Evolutionary conservation across 2,113 vertebrate genomes (phyloP).

Genomic region (Mionectes macconnelli): DNA sequence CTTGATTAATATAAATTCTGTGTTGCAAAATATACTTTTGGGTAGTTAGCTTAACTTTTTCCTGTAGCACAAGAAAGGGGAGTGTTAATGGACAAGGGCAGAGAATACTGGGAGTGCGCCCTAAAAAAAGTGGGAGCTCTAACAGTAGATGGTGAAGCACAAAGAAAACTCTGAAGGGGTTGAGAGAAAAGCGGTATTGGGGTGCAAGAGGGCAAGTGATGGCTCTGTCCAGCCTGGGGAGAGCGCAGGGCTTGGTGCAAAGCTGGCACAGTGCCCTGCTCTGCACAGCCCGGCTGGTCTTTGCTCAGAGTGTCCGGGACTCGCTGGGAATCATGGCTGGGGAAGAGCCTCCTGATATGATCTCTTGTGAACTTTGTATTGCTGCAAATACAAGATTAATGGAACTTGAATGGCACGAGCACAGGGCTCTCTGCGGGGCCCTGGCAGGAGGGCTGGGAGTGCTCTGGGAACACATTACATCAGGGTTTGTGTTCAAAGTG

Average conservation of each 20-base stretch:
- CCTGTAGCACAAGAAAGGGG: neutral
- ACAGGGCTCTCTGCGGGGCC: neutral
- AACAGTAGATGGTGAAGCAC: neutral
- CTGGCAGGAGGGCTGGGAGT: neutral
- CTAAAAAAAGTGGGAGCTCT: neutral
- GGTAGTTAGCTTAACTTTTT: neutral
- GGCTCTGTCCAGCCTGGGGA: neutral
- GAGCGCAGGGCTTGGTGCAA: neutral
- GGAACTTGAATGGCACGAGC: neutral
- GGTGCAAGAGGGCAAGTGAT: rapidly evolving
- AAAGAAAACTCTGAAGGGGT: neutral
- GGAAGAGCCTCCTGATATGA: neutral
- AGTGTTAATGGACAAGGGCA: neutral
- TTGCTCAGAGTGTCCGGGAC: neutral
- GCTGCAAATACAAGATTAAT: neutral
- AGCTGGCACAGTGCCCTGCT: neutral
- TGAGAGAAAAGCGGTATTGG: neutral
- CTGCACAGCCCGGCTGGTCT: neutral
- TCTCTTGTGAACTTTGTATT: neutral
- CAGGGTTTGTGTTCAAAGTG: neutral
- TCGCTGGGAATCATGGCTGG: neutral
- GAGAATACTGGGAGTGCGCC: rapidly evolving
- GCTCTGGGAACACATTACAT: neutral
- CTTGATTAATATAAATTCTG: rapidly evolving
- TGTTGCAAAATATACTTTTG: neutral